These are phyloP conservation scores for Halictus ligatus DNA, from an alignment of 2,888 invertebrate species.

Conservation along the genomic window DNA sequence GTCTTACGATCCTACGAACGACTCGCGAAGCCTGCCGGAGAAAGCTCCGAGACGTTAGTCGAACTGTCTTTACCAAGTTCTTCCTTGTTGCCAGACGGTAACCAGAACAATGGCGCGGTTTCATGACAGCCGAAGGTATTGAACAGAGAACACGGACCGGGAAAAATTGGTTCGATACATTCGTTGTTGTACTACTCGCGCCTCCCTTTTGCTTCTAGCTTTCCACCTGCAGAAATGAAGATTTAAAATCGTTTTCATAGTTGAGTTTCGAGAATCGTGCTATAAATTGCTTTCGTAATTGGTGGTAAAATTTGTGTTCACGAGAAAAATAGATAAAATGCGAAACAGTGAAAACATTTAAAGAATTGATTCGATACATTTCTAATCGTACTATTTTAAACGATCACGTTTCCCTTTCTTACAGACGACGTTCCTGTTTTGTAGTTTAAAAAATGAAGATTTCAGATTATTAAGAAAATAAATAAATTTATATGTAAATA, in stretches of 20 bases:
- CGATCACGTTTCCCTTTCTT: background rate
- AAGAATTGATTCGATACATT: background rate
- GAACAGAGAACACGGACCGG: background rate
- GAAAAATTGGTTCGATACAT: background rate
- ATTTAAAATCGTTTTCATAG: background rate
- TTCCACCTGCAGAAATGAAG: background rate
- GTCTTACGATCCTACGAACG: slow-evolving; percentile 14
- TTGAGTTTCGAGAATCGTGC: background rate
- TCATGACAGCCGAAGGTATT: background rate
- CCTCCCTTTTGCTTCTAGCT: too few species aligned
- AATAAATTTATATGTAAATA: background rate
- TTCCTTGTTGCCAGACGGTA: background rate
- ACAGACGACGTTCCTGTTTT: background rate
- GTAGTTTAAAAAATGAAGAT: background rate
- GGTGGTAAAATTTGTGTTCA: too few species aligned
- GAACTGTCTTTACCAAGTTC: slow-evolving; percentile 1
- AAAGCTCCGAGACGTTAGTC: background rate
- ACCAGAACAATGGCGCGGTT: background rate
- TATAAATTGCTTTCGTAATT: background rate
- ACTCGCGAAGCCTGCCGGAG: background rate
- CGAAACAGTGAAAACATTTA: background rate
- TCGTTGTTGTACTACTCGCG: background rate
- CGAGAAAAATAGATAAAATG: too few species aligned
- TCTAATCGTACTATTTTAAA: background rate
- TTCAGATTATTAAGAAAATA: background rate